A percentile compares a stretch with the other conserved stretches of the same genome.
Conservation (phyloP, 2,797 vertebrate species). For the Phoeniculus purpureus region DNA sequence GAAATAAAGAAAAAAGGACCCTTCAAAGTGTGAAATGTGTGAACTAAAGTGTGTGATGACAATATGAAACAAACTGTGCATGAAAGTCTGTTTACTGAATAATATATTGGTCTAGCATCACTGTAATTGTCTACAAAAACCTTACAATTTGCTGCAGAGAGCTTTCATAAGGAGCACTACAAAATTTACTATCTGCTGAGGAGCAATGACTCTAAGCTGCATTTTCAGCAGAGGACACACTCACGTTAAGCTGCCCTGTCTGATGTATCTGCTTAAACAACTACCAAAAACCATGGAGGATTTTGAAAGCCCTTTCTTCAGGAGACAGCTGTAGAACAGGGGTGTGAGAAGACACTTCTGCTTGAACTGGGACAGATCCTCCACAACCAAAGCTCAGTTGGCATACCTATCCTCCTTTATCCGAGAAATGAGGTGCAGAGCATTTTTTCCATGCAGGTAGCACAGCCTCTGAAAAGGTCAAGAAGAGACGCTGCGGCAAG, state of each 20-base stretch:
- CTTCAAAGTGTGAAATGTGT: not conserved
- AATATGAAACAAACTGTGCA: not conserved
- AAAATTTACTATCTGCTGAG: not conserved
- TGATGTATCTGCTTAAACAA: not conserved
- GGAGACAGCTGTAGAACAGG: not conserved
- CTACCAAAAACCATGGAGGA: not conserved
- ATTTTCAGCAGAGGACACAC: not conserved
- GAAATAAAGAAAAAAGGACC: not conserved
- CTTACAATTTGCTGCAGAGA: not conserved
- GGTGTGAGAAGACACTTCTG: not conserved
- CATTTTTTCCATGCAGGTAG: not conserved
- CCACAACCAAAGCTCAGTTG: not conserved
- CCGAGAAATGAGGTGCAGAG: not conserved
- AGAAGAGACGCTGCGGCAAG: not conserved
- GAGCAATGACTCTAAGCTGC: not conserved
- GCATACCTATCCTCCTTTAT: accelerated
- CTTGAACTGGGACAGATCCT: not conserved
- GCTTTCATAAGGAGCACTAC: not conserved
- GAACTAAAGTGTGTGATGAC: not conserved
- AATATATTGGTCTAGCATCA: not conserved
- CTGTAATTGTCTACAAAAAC: not conserved
- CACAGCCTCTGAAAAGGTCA: not conserved
- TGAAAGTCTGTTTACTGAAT: constrained; percentile 25
- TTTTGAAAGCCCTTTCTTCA: not conserved
- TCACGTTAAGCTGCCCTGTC: not conserved